These are phyloP conservation scores for Neolamprologus ventralis DNA, from an alignment of 2,113 vertebrate genomes.

Conservation along the genomic window DNA sequence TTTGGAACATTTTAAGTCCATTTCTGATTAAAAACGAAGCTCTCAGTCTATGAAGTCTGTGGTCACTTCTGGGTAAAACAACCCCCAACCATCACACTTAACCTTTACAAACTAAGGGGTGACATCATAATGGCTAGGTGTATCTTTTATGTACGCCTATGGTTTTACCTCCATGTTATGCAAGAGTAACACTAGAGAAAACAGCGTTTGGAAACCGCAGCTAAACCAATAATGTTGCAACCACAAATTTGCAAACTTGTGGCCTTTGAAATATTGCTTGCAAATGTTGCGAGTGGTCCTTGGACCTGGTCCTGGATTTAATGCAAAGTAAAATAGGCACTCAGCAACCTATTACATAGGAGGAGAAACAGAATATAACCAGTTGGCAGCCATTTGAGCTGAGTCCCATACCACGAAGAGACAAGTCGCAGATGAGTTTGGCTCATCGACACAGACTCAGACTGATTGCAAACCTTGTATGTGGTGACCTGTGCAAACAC, in stretches of 20 bases:
- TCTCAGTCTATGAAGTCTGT: background rate
- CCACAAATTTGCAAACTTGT: background rate
- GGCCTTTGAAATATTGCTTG: background rate
- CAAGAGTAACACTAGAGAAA: background rate
- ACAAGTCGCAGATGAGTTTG: background rate
- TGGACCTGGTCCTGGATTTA: background rate
- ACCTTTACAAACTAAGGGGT: background rate
- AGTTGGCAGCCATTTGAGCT: background rate
- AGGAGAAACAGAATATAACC: background rate
- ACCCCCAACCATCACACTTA: background rate
- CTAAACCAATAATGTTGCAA: background rate
- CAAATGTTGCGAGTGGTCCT: background rate
- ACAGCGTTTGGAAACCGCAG: background rate
- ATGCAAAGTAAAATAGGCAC: background rate
- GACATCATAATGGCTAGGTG: background rate
- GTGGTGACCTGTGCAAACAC: background rate
- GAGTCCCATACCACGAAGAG: background rate
- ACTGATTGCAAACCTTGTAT: background rate
- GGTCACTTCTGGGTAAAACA: background rate
- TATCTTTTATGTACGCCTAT: background rate
- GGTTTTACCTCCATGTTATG: background rate
- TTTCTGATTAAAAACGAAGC: accelerated
- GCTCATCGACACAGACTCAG: accelerated
- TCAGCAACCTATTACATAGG: background rate
- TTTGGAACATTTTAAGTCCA: background rate